Conservation (phyloP, 2,888 invertebrate genomes). For the Eupithecia exiguata region DNA sequence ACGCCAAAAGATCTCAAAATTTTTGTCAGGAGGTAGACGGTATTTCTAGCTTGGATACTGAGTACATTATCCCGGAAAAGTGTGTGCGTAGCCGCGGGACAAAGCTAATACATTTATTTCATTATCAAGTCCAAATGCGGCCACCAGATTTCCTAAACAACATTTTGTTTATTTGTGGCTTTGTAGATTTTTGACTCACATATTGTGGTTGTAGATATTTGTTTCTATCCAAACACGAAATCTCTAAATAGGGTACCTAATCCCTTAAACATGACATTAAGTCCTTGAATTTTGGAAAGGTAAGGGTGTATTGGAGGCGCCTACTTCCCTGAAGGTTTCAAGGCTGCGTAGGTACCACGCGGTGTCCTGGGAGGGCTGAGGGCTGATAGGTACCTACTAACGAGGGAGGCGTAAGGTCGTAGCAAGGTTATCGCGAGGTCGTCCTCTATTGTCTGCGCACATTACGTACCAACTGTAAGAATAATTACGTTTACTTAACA, state of each 20-base stretch:
- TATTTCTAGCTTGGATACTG: too few species aligned
- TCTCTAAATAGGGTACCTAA: background rate
- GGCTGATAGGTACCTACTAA: constrained; percentile 42
- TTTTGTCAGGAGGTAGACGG: too few species aligned
- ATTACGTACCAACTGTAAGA: constrained; percentile 47
- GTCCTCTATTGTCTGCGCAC: constrained; percentile 60
- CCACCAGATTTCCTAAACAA: too few species aligned
- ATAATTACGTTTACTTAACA: constrained; percentile 5
- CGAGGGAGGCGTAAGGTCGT: constrained; percentile 63
- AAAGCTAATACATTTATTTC: too few species aligned
- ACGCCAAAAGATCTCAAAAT: too few species aligned
- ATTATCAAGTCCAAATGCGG: too few species aligned
- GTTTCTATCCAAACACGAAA: background rate
- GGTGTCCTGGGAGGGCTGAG: constrained; percentile 62
- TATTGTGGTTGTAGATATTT: background rate
- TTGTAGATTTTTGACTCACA: background rate
- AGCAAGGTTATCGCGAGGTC: constrained; percentile 69
- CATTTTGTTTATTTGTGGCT: background rate
- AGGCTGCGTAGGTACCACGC: constrained; percentile 62
- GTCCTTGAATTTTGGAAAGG: constrained; percentile 27
- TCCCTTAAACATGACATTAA: constrained; percentile 17
- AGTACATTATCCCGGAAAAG: too few species aligned
- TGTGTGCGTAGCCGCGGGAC: too few species aligned
- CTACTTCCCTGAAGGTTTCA: constrained; percentile 64
- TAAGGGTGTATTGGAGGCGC: constrained; percentile 47